Evolutionary conservation across 2,113 vertebrate genomes (phyloP), one percentile per base, ranked within the genome.

Genomic region (Bubalus kerabau): DNA sequence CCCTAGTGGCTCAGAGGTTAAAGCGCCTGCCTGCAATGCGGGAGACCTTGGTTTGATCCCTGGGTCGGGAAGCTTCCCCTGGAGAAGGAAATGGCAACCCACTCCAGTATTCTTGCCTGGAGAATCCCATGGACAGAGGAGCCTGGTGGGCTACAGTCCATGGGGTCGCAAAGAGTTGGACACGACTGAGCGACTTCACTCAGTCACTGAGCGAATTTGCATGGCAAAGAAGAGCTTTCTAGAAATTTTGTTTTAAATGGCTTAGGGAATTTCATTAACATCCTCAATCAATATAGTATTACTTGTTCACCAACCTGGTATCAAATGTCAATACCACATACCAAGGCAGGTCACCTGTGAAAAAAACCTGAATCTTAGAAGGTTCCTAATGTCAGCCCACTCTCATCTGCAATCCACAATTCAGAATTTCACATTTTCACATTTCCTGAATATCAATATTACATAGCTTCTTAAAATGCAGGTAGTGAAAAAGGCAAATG

Each of bases 171-270:
- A 43, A 43, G 43, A 43, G 43, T 43, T 43, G 43, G 43, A 43
- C 43, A 43, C 43, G 43, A 43, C 43, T 43, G 6, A 43, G 43
- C 43, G 43, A 43, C 43, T 43, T 43, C 43, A 43, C 43, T 43
- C 43, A 43, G 43, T 43, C 43, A 43, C 43, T 43, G 43, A 43
- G 43, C 43, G 12, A 95, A 92, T 94, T 91, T 30, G 62, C 23
- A 56, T 21, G 26, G 57, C 62, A 89, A 94, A 82, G 30, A 89
- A 86, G 36, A 81, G 76, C 30, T 97, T 97, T 81, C 48, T 95
- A 87, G 81, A 85, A 93, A 89, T 36, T 93, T 6, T 94, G 14
- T 71, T 96, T 96, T 83, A 90, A 95, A 90, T 87, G n/a, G 30
- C 30, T 87, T 86, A 87, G 10, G 67, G 32, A 67, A 64, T 54